These are phyloP conservation scores for Cercopithecus mona DNA, from an alignment of 2,113 vertebrate species.

Conservation along the genomic window DNA sequence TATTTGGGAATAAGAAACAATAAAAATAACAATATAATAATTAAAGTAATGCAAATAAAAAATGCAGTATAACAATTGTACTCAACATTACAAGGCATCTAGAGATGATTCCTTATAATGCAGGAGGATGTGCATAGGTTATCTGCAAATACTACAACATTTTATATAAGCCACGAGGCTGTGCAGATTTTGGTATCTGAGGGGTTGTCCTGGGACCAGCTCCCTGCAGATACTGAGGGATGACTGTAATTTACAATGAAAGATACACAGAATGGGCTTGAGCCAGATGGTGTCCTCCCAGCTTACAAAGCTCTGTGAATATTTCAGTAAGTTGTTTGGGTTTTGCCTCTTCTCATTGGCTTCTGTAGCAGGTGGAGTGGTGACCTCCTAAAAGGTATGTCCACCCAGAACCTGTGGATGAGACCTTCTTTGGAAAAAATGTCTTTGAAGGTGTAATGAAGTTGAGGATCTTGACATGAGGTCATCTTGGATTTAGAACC, in stretches of 20 bases:
- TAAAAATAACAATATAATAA: not conserved
- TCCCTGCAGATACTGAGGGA: not conserved
- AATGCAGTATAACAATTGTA: not conserved
- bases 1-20: not conserved
- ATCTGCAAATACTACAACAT: not conserved
- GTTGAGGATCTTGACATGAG: not conserved
- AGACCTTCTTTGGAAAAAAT: not conserved
- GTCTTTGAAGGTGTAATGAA: not conserved
- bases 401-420: not conserved
- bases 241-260: not conserved
- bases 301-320: not conserved
- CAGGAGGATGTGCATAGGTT: not conserved
- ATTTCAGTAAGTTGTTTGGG: not conserved
- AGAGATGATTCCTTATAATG: not conserved
- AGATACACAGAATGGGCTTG: not conserved
- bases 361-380: no score
- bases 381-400: not conserved
- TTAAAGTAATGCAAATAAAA: not conserved
- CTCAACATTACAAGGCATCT: not conserved
- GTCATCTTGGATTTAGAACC: not conserved
- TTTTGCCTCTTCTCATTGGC: not conserved
- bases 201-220: not conserved
- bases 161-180: not conserved
- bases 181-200: not conserved
- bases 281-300: accelerated